Base-by-base conservation (phyloP, 2,113 vertebrate genomes). In the Ciconia maguari region DNA sequence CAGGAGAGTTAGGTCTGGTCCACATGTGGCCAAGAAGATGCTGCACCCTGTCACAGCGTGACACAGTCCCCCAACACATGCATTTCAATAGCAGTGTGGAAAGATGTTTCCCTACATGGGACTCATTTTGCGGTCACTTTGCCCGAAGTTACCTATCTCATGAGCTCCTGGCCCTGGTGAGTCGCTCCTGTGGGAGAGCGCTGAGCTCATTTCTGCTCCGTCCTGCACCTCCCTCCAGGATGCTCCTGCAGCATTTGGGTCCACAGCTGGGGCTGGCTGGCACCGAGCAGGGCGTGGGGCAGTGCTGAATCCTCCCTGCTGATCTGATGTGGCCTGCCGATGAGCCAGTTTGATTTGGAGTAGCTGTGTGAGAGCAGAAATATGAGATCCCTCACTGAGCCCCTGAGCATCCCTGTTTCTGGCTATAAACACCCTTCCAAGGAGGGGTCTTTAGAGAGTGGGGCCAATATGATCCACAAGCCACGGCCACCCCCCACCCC, bases 341-440 rank as follows among this genome's bases (percentile, higher is more conserved):
- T 14, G 26, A 79, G 13, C 10, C 65, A 27, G 25, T 58, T 86
- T 78, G 77, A 65, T 81, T 71, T 87, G 83, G 83, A 93, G 65
- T 49, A 20, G 46, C 77, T 30, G 13, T 85, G 75, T 71, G 62
- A 91, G 44, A 65, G 44, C 86, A 96, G 89, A 96, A 93, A 82
- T 74, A 86, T 64, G 78, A 88, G 83, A 86, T 86, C 38, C 32
- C 93, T 88, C 62, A 74, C 75, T 25, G 85, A 94, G 96, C 10
- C 76, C 55, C 80, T 21, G 27, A 93, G 72, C 83, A 95, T 94
- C 88, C 62, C 19, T 0, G 0, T 52, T 90, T 95, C 94, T 96
- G 87, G 81, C 94, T 95, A 77, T 96, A 97, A 97, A 95, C 66
- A 60, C 80, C 58, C 18, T 94, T 79, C 64, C 87, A 93, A 94